A percentile compares a stretch with the other conserved stretches of the same genome.
These are phyloP conservation scores for Mus caroli DNA, from an alignment of 2,797 vertebrate genomes.

Conservation along the genomic window DNA sequence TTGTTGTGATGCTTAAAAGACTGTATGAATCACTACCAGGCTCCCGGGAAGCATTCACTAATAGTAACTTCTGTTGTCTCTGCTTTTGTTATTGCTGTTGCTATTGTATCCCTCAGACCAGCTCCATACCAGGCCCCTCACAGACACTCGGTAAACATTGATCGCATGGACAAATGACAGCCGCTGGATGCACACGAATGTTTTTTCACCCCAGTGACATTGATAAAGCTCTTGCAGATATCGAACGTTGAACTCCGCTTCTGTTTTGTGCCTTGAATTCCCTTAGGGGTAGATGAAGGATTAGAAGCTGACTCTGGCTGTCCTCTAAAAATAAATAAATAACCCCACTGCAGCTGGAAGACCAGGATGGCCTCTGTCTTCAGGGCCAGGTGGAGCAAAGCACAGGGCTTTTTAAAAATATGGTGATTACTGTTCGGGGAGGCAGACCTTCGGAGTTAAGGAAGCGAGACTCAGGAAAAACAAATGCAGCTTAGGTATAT, in stretches of 20 bases:
- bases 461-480: neutral
- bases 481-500: conserved; percentile 56
- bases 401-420: conserved; percentile 45
- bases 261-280: conserved; percentile 58
- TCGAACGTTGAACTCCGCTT: neutral
- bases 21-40: neutral
- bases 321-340: conserved; percentile 36
- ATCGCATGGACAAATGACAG: neutral
- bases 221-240: conserved; percentile 58
- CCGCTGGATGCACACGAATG: neutral
- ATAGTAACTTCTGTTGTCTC: neutral
- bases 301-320: neutral
- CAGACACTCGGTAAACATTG: neutral
- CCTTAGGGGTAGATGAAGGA: conserved; percentile 18
- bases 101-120: neutral
- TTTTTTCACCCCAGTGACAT: conserved; percentile 34
- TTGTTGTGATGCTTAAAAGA: conserved; percentile 3
- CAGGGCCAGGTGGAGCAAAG: conserved; percentile 27
- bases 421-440: conserved; percentile 17
- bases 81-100: neutral
- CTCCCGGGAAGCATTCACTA: neutral
- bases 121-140: conserved; percentile 9
- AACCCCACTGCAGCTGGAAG: conserved; percentile 7
- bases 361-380: neutral
- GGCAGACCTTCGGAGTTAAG: conserved; percentile 20